Conservation (phyloP, 2,888 invertebrate species). For the Pherbina coryleti region DNA sequence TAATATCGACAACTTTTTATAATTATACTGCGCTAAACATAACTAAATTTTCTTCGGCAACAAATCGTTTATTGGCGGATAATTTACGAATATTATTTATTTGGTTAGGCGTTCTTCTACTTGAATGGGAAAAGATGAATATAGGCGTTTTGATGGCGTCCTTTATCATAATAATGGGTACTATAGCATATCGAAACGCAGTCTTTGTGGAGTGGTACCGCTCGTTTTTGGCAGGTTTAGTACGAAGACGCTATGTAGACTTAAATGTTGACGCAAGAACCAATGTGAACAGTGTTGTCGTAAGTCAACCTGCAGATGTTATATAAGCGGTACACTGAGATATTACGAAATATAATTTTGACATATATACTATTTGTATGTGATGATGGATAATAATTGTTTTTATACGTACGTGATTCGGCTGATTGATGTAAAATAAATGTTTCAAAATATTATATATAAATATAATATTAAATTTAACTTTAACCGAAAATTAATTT, state of each 20-base stretch:
- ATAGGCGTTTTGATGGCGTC: slow-evolving; percentile 85
- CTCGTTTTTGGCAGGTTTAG: slow-evolving; percentile 53
- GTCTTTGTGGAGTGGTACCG: slow-evolving; percentile 66
- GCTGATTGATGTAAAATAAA: slow-evolving; percentile 32
- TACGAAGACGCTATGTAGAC: slow-evolving; percentile 58
- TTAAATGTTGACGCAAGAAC: slow-evolving; percentile 49
- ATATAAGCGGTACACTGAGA: slow-evolving; percentile 49
- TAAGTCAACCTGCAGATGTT: slow-evolving; percentile 62
- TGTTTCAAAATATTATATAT: background rate
- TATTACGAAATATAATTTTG: background rate
- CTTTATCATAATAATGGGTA: slow-evolving; percentile 80
- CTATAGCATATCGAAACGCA: slow-evolving; percentile 84
- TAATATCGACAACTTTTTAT: slow-evolving; percentile 91
- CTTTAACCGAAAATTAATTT: too few species aligned
- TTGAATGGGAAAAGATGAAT: slow-evolving; percentile 86
- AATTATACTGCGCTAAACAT: slow-evolving; percentile 93
- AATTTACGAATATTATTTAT: slow-evolving; percentile 90
- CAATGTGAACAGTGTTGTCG: slow-evolving; percentile 39
- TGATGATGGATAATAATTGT: background rate
- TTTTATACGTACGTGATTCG: slow-evolving; percentile 16
- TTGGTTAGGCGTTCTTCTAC: slow-evolving; percentile 83
- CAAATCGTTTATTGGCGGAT: slow-evolving; percentile 90
- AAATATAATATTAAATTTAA: too few species aligned
- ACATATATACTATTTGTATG: slow-evolving; percentile 10
- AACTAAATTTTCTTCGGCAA: slow-evolving; percentile 93